phyloP scores from a whole-genome alignment of 2,797 vertebrate species.

The Microcaecilia unicolor region DNA sequence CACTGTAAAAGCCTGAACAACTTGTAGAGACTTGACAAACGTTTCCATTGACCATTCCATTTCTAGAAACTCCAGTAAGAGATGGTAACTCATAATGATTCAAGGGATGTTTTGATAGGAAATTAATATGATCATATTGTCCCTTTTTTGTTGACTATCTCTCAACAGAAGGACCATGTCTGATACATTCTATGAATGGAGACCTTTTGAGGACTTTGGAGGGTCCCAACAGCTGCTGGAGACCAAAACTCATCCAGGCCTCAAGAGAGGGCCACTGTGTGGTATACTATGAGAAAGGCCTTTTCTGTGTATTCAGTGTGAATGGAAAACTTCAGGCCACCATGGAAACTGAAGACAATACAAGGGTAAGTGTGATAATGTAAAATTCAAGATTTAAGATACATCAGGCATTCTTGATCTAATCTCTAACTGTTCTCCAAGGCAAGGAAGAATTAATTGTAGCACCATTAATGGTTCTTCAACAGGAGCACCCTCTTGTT shows the following conservation, averaged over 20 bases:
- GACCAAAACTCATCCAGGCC: conserved; percentile 82
- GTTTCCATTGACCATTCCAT: background rate
- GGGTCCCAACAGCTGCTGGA: conserved; percentile 63
- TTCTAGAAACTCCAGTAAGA: background rate
- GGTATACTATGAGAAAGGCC: conserved; percentile 86
- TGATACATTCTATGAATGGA: conserved; percentile 98
- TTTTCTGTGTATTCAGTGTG: conserved; percentile 86
- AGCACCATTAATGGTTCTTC: no score
- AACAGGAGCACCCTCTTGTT: no score
- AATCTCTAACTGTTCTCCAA: no score
- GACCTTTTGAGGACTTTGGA: conserved; percentile 89
- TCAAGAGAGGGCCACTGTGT: conserved; percentile 89
- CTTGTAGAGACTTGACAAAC: no score
- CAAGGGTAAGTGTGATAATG: conserved; percentile 70
- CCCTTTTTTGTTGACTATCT: background rate
- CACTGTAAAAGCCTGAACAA: no score
- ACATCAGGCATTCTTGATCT: no score
- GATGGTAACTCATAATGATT: background rate
- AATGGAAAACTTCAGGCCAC: conserved; percentile 85
- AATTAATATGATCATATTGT: background rate
- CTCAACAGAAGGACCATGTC: conserved; percentile 83
- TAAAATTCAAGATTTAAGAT: no score
- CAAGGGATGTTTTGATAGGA: background rate
- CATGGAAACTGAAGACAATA: conserved; percentile 78
- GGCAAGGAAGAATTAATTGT: no score